phyloP scores from a whole-genome alignment of 2,797 vertebrate genomes.

The Mormyrops attenuatus region DNA sequence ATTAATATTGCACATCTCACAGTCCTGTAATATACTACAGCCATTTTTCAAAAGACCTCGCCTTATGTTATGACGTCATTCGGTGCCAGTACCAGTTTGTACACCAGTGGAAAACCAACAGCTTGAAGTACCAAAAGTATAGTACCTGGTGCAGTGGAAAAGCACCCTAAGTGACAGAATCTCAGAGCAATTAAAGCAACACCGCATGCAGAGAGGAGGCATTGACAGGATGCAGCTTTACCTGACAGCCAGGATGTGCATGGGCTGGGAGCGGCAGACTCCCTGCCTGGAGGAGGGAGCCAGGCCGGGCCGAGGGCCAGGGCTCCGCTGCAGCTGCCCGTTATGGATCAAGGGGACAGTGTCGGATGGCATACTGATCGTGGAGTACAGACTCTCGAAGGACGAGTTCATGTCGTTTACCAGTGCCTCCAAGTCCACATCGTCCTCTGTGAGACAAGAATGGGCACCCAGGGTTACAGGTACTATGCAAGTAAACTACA shows the following conservation, averaged over 20 bases:
- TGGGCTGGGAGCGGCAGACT: conserved; percentile 80
- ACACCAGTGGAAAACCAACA: not conserved
- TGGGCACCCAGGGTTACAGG: not conserved
- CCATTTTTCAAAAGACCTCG: not conserved
- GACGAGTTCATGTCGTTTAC: conserved; percentile 93
- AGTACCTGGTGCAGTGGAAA: not conserved
- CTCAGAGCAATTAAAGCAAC: not conserved
- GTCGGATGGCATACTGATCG: conserved; percentile 67
- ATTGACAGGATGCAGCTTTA: conserved; percentile 41
- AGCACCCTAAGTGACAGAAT: not conserved
- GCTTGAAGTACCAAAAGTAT: not conserved
- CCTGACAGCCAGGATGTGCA: conserved; percentile 91
- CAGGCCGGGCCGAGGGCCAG: conserved; percentile 44
- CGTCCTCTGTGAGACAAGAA: conserved; percentile 68
- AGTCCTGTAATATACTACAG: not conserved
- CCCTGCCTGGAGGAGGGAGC: conserved; percentile 60
- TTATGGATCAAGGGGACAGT: conserved; percentile 77
- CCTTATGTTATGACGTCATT: not conserved
- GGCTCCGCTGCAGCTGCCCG: conserved; percentile 52
- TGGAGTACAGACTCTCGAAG: conserved; percentile 76
- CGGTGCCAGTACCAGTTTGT: not conserved
- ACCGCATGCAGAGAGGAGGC: not conserved
- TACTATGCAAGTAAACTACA: not conserved
- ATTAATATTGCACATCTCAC: not conserved
- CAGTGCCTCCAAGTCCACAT: conserved; percentile 87